Base-by-base conservation (phyloP, 2,113 vertebrate species). In the Ploceus nigricollis region DNA sequence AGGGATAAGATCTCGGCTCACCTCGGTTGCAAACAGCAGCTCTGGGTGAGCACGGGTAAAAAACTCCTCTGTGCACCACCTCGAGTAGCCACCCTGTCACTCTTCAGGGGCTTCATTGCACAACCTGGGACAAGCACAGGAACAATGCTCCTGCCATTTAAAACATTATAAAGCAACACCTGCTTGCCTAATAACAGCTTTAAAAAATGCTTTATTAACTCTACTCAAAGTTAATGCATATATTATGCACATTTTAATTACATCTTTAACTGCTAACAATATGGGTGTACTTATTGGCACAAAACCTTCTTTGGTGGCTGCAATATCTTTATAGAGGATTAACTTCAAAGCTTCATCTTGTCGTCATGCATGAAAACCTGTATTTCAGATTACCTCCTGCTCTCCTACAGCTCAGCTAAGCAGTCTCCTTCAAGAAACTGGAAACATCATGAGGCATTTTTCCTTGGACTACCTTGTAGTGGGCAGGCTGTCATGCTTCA, bases 161-260 rank as follows among this genome's bases (percentile, higher is more conserved):
- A 71, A 91, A 51, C 7, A 3, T 65, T 39, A 58, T 12, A 63
- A 81, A 87, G 39, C 65, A 63, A 79, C 61, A 17, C 44, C 70
- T 87, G 19, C 27, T 58, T 70, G 69, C 50, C 68, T 50, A 51
- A 47, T 58, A 70, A 65, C 39, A 96, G 47, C 48, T 80, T 87
- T 51, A 25, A 83, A 90, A 66, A 57, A 60, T 47, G 31, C 42
- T 30, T 82, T 68, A 28, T 66, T 75, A 78, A 65, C 37, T 27
- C 45, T 44, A 2, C 16, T 51, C 27, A n/a, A 81, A 89, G 16
- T 51, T 45, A 82, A 63, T n/a, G 30, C 54, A 7, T 17, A 1
- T 21, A 39, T 82, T 84, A n/a, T 37, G 45, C 24, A 6, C 35
- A 30, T 75, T 92, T 82, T 88, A 95, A 92, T 93, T 70, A 81